phyloP scores from a whole-genome alignment of 2,113 vertebrate genomes.

The Isurus oxyrinchus region DNA sequence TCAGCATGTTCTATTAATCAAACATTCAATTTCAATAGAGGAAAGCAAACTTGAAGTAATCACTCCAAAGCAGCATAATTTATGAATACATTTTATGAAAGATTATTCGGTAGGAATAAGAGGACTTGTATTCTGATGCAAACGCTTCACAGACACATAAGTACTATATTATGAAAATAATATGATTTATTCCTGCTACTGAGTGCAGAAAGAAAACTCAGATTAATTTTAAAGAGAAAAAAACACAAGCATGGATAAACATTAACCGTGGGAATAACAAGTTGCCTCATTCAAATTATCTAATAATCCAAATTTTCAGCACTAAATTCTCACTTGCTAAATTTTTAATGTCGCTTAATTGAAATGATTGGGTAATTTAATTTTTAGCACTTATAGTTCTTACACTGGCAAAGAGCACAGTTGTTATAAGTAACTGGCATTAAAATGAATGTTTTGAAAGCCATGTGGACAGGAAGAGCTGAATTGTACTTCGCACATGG shows the following conservation, averaged over 20 bases:
- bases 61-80: neutral
- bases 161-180: neutral
- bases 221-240: neutral
- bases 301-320: neutral
- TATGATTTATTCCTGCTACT: neutral
- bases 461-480: neutral
- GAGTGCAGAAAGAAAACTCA: neutral
- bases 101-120: neutral
- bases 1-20: constrained; percentile 1
- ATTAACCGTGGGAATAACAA: neutral
- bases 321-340: neutral
- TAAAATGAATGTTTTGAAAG: neutral
- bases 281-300: neutral
- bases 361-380: neutral
- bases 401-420: neutral
- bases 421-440: neutral
- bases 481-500: neutral
- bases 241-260: neutral
- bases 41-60: constrained; percentile 18
- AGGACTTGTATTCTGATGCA: neutral
- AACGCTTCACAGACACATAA: neutral
- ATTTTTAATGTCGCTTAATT: neutral
- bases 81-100: neutral
- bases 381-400: neutral
- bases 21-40: constrained; percentile 1